A percentile compares a stretch with the other conserved stretches of the same genome.
phyloP scores from a whole-genome alignment of 2,113 vertebrate genomes.

The Myotis brandtii region DNA sequence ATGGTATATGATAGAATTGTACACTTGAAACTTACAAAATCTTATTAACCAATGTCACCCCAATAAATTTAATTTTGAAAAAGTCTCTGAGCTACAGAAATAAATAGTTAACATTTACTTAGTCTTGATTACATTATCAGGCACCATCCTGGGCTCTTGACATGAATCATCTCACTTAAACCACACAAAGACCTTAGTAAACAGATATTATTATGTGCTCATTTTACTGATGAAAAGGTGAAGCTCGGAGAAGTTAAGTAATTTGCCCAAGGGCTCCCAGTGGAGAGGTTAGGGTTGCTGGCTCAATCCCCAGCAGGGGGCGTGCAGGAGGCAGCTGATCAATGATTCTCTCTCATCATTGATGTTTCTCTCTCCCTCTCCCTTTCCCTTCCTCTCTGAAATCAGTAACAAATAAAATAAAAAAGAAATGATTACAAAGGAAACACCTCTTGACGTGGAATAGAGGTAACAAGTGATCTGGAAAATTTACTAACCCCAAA shows the following conservation, averaged over 20 bases:
- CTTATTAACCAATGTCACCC: neutral
- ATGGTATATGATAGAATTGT: neutral
- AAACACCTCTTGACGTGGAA: neutral
- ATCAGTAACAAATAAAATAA: no score
- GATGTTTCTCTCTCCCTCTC: no score
- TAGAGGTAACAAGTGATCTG: neutral
- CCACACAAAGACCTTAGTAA: neutral
- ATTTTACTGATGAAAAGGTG: neutral
- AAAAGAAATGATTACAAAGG: neutral
- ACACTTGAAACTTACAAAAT: neutral
- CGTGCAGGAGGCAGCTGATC: no score
- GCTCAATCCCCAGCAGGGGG: no score
- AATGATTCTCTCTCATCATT: no score
- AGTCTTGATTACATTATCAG: neutral
- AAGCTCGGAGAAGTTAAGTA: neutral
- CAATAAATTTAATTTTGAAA: neutral
- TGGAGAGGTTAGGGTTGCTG: neutral
- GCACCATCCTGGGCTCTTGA: neutral
- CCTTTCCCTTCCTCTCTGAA: no score
- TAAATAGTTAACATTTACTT: neutral
- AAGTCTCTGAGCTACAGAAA: neutral
- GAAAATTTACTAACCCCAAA: conserved; percentile 17
- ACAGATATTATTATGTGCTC: neutral
- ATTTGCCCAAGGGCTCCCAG: neutral
- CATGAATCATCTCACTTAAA: neutral